Evolutionary conservation across 2,113 vertebrate genomes (phyloP).

Genomic region (Dromaius novaehollandiae): DNA sequence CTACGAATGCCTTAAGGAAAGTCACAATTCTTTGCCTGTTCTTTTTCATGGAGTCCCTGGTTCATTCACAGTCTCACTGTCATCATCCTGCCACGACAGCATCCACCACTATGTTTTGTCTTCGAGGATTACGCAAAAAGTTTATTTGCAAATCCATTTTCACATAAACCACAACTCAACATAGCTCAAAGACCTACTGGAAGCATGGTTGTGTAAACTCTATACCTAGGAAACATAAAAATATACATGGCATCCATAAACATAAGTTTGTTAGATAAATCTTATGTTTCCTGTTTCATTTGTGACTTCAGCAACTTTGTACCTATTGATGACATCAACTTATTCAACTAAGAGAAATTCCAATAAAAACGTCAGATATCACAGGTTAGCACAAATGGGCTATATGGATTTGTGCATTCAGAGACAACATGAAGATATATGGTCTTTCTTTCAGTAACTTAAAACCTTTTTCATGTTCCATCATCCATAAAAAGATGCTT

Average conservation of each 20-base stretch:
- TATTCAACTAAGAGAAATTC: not conserved
- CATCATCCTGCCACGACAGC: not conserved
- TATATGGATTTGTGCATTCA: not conserved
- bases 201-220: not conserved
- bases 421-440: not conserved
- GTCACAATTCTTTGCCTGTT: rapidly evolving
- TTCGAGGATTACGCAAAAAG: not conserved
- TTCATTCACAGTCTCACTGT: not conserved
- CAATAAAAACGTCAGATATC: not conserved
- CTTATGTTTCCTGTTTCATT: not conserved
- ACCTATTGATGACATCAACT: not conserved
- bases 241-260: not conserved
- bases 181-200: not conserved
- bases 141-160: not conserved
- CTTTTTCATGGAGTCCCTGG: not conserved
- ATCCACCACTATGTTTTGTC: not conserved
- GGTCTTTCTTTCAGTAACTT: not conserved
- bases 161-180: not conserved
- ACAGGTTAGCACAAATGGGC: too few species aligned
- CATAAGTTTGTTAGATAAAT: not conserved
- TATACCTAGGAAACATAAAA: not conserved
- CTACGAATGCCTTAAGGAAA: not conserved
- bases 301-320: not conserved
- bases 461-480: not conserved
- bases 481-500: not conserved